Conservation (phyloP, 2,888 invertebrate genomes). For the Pseudococcus longispinus region DNA sequence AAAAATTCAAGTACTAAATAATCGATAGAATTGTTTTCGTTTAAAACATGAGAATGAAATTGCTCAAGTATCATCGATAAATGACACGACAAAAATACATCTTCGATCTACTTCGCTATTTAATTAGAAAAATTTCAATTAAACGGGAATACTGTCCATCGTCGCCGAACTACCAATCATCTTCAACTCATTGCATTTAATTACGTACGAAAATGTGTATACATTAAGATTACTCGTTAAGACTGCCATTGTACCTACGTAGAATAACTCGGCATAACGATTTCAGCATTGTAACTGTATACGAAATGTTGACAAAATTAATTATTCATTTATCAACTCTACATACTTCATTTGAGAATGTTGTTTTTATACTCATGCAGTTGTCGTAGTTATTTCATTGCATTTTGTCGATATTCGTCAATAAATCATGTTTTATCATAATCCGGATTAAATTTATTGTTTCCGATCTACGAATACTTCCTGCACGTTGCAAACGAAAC, state of each 20-base stretch:
- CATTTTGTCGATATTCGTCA: slow-evolving; percentile 15
- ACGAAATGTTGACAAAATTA: background rate
- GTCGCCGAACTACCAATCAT: background rate
- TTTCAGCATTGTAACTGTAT: background rate
- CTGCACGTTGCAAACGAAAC: background rate
- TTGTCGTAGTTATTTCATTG: background rate
- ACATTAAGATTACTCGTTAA: slow-evolving; percentile 22
- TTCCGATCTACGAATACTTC: slow-evolving; percentile 13
- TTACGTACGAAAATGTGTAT: slow-evolving; percentile 9
- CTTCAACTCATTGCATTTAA: slow-evolving; percentile 24
- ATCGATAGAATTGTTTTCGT: slow-evolving; percentile 1
- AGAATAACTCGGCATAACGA: background rate
- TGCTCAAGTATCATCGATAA: background rate
- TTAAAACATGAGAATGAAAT: background rate
- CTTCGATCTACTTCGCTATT: background rate
- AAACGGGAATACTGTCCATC: slow-evolving; percentile 14
- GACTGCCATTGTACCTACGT: slow-evolving; percentile 13
- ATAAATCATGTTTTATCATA: slow-evolving; percentile 29
- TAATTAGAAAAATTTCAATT: background rate
- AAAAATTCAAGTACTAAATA: slow-evolving; percentile 5
- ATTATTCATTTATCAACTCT: background rate
- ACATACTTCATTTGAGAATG: background rate
- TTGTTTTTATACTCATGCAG: background rate
- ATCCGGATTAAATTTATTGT: slow-evolving; percentile 1
- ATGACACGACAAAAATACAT: background rate